These are phyloP conservation scores for Prostheceraeus crozeri DNA, from an alignment of 2,888 invertebrate species.

Conservation along the genomic window DNA sequence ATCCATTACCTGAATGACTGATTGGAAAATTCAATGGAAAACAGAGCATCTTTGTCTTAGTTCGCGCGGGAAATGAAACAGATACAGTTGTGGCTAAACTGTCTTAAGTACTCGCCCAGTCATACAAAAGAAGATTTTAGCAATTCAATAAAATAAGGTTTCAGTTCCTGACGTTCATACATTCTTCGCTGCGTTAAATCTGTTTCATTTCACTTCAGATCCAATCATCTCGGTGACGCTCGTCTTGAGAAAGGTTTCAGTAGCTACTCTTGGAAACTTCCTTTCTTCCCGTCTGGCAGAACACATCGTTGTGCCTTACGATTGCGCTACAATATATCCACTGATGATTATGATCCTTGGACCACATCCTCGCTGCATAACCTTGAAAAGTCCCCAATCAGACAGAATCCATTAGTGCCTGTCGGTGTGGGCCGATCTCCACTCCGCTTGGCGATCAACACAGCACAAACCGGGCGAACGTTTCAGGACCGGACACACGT, in stretches of 20 bases:
- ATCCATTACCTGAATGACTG: no score
- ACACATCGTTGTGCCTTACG: slow-evolving; percentile 51
- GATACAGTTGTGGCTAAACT: no score
- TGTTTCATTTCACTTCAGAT: slow-evolving; percentile 42
- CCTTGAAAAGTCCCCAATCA: slow-evolving; percentile 48
- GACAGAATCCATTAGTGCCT: slow-evolving; percentile 50
- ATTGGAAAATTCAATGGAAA: no score
- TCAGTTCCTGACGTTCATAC: no score
- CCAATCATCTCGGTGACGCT: slow-evolving; percentile 56
- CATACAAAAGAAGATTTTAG: no score
- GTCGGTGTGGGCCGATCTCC: slow-evolving; percentile 46
- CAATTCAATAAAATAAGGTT: no score
- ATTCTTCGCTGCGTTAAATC: no score
- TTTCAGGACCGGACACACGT: slow-evolving; percentile 55
- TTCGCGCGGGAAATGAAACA: no score
- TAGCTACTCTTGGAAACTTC: slow-evolving; percentile 52
- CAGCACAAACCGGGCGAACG: slow-evolving; percentile 52
- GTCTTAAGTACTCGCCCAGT: no score
- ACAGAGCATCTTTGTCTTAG: no score
- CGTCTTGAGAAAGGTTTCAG: slow-evolving; percentile 44
- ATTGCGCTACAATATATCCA: slow-evolving; percentile 55
- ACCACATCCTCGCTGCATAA: slow-evolving; percentile 48
- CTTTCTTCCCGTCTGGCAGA: slow-evolving; percentile 53
- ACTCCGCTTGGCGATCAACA: slow-evolving; percentile 52
- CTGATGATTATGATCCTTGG: slow-evolving; percentile 55